Evolutionary conservation across 2,113 vertebrate genomes (phyloP), one percentile per base, ranked within the genome.

Genomic region (Sialia sialis): DNA sequence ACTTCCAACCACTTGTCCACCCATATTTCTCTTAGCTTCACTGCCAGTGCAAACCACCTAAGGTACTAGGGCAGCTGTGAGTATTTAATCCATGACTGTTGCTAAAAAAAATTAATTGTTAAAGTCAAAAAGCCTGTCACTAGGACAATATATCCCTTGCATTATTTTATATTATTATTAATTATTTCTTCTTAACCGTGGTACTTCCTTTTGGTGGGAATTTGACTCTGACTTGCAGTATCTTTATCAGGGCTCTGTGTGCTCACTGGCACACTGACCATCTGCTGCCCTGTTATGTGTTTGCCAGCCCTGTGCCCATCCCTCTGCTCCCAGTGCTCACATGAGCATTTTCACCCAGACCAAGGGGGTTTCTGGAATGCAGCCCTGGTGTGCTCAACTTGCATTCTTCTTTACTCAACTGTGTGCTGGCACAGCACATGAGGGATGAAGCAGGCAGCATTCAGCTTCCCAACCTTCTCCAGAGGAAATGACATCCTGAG

Each of bases 261-360:
- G 58, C 27, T 27, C 3, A 1, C 36, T 74, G 74, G 59, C 63
- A 59, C 6, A 1, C 15, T 25, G 36, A 26, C n/a, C 63, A 36
- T 10, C n/a, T 3, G 4, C 48, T 3, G 2, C 44, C 4, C 1
- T 0, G 0, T 1, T 12, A 12, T 0, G 1, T 0, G 1, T 38
- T 36, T 67, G 38, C 51, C 36, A 70, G 56, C 16, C 13, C 20
- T 2, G 2, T 7, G 5, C 7, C 60, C 3, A 2, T 2, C 11
- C 55, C 52, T 77, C 16, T 10, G 7, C 26, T 81, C 16, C 64
- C 4, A 3, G 46, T 1, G 5, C 25, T 38, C 34, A 10, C 39
- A 54, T 4, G 10, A 26, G 30, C 23, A 6, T 34, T 20, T 43
- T 23, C 36, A 34, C 14, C 46, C 51, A 46, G 25, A 67, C 8